phyloP scores from a whole-genome alignment of 2,888 invertebrate genomes.

The Ashinkailepas kermadecensis region DNA sequence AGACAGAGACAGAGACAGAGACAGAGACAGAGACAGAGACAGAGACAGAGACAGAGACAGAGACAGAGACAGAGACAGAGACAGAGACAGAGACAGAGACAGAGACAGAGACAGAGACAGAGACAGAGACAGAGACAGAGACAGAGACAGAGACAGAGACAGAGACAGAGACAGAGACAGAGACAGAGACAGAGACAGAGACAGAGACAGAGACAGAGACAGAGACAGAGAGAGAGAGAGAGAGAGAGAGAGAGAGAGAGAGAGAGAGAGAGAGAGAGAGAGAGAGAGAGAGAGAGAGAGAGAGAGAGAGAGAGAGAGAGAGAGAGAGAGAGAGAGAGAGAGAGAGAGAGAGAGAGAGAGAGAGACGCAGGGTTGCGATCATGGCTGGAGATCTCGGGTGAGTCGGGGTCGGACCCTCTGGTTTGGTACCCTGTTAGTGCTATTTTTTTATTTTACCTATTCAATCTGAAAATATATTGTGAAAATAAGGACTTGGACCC shows the following conservation, averaged over 20 bases:
- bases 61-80: slow-evolving; percentile 9
- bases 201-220: slow-evolving; percentile 30
- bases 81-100: no score
- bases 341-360: slow-evolving; percentile 16
- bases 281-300: slow-evolving; percentile 23
- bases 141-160: not conserved
- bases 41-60: slow-evolving; percentile 25
- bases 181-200: slow-evolving; percentile 66
- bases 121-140: slow-evolving; percentile 44
- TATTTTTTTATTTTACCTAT: no score
- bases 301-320: slow-evolving; percentile 28
- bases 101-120: no score
- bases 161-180: not conserved
- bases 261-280: slow-evolving; percentile 29
- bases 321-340: slow-evolving; percentile 34
- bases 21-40: slow-evolving; percentile 40
- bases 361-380: slow-evolving; percentile 49
- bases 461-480: no score
- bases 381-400: no score
- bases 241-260: slow-evolving; percentile 60
- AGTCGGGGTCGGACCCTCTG: no score
- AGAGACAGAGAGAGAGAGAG: slow-evolving; percentile 43
- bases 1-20: slow-evolving; percentile 61
- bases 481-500: no score
- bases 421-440: no score